These are phyloP conservation scores for Beris chalybata DNA, from an alignment of 2,888 invertebrate genomes.

Conservation along the genomic window DNA sequence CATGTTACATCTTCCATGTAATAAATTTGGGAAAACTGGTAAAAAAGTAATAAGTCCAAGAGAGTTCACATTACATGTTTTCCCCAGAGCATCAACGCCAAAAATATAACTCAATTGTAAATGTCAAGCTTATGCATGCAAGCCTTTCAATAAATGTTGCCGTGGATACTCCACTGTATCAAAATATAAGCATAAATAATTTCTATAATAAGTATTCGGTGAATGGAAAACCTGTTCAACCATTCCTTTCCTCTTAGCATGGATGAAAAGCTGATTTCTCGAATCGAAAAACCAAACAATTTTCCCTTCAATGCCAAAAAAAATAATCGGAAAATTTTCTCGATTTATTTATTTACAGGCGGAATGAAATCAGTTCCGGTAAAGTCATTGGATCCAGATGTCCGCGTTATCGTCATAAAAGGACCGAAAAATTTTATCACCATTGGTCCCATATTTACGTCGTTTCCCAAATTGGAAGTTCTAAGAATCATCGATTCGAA, in stretches of 20 bases:
- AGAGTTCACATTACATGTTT: too few relatives aligned
- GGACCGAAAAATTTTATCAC: slow-evolving; percentile 70
- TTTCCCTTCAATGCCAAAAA: not conserved
- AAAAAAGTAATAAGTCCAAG: too few relatives aligned
- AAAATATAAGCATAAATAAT: too few relatives aligned
- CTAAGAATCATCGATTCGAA: slow-evolving; percentile 73
- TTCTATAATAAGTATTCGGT: too few relatives aligned
- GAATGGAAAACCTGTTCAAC: not conserved
- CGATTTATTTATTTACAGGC: slow-evolving; percentile 53
- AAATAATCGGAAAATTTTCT: slow-evolving; percentile 53
- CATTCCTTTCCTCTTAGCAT: not conserved
- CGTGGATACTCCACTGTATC: too few relatives aligned
- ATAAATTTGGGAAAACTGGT: too few relatives aligned
- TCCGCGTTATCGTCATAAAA: slow-evolving; percentile 68
- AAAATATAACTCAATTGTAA: too few relatives aligned
- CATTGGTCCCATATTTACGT: slow-evolving; percentile 70
- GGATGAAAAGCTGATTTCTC: not conserved
- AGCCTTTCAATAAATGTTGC: too few relatives aligned
- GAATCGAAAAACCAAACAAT: not conserved
- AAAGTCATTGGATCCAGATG: slow-evolving; percentile 64
- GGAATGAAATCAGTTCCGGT: slow-evolving; percentile 69
- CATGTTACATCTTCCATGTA: too few relatives aligned
- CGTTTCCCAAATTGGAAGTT: slow-evolving; percentile 65
- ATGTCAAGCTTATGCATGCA: too few relatives aligned
- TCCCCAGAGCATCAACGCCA: too few relatives aligned